These are phyloP conservation scores for Alethe diademata DNA, from an alignment of 2,113 vertebrate genomes.

Conservation along the genomic window DNA sequence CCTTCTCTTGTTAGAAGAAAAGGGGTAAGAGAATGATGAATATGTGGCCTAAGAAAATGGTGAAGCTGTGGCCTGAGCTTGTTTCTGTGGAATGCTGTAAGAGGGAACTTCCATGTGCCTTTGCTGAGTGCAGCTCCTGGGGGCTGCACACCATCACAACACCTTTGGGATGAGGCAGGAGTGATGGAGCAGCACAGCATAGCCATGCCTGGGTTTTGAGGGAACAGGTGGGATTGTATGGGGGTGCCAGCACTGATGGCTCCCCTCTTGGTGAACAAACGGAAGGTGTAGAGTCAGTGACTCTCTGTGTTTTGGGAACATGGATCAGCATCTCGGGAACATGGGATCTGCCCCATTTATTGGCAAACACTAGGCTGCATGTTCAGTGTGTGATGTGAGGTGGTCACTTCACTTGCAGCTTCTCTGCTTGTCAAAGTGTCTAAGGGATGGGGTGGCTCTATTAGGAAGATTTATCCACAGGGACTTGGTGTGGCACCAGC, in stretches of 20 bases:
- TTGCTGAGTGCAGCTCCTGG: background rate
- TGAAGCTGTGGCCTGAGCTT: background rate
- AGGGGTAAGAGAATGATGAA: background rate
- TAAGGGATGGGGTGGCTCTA: background rate
- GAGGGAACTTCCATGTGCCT: background rate
- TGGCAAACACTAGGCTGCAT: rapidly evolving
- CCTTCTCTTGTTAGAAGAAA: background rate
- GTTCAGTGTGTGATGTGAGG: background rate
- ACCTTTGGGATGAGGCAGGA: background rate
- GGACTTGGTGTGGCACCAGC: background rate
- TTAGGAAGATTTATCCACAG: background rate
- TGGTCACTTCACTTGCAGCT: background rate
- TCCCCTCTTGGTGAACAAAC: background rate
- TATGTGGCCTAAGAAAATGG: background rate
- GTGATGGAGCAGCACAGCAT: background rate
- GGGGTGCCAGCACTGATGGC: background rate
- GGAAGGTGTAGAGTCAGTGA: background rate
- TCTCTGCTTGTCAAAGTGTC: background rate
- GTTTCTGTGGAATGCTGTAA: background rate
- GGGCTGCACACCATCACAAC: rapidly evolving
- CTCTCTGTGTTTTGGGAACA: rapidly evolving
- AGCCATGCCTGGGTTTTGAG: background rate
- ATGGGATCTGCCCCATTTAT: rapidly evolving
- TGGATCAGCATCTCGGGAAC: rapidly evolving
- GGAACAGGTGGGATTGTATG: background rate